Evolutionary conservation across 1,140 invertebrate species (phyloP), one percentile per base, ranked within the genome.

Genomic region (Drosophila suzukii): DNA sequence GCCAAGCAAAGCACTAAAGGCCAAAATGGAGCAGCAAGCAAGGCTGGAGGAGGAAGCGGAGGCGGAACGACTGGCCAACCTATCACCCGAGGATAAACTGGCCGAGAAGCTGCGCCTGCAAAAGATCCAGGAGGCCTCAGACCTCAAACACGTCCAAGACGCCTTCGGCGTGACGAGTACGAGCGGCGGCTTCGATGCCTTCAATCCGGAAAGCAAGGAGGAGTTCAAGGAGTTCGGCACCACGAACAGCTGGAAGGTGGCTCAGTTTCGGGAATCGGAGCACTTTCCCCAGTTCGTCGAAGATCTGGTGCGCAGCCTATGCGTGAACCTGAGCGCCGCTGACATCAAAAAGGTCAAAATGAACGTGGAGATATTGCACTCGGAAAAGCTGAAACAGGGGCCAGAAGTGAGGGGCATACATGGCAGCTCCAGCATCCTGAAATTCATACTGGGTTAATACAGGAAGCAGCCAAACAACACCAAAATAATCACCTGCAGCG

Each of bases 341-440:
- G 94, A 96, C 81, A 94, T 97, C 75, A 97, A 96, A 81, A 97
- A 96, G 93, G 94, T 97, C 79, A 97, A 97, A 93, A 94, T 95
- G 75, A 94, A 94, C n/a, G n/a, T n/a, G n/a, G n/a, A n/a, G n/a
- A n/a, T n/a, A n/a, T n/a, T n/a, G n/a, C n/a, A n/a, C n/a, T n/a
- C n/a, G n/a, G n/a, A n/a, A n/a, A n/a, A n/a, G n/a, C n/a, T n/a
- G n/a, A n/a, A n/a, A n/a, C n/a, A n/a, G n/a, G n/a, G n/a, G n/a
- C n/a, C n/a, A n/a, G n/a, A n/a, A n/a, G n/a, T n/a, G n/a, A n/a
- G n/a, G n/a, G n/a, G n/a, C n/a, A n/a, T n/a, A n/a, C n/a, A n/a
- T n/a, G n/a, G n/a, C n/a, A n/a, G n/a, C n/a, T n/a, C n/a, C n/a
- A n/a, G n/a, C n/a, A n/a, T n/a, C n/a, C n/a, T n/a, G n/a, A n/a